A percentile compares a stretch with the other conserved stretches of the same genome.
phyloP scores from a whole-genome alignment of 1,140 invertebrate genomes.

The Diorhabda sublineata region DNA sequence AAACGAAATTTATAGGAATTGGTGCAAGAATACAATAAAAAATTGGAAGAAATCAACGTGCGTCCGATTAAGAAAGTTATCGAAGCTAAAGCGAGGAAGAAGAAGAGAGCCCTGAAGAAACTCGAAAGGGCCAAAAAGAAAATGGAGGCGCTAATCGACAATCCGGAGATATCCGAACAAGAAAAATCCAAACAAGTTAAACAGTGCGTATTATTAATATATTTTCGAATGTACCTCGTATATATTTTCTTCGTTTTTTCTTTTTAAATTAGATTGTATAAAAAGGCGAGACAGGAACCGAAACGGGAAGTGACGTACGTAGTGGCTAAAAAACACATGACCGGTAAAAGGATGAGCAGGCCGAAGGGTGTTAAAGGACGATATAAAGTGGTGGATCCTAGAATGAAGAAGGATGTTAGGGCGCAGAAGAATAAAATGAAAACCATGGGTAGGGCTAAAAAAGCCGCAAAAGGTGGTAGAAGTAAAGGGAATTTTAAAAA shows the following conservation, averaged over 20 bases:
- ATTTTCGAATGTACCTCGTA: not conserved
- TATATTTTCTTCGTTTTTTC: slow-evolving; percentile 3
- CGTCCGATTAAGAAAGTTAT: slow-evolving; percentile 97
- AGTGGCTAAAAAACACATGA: slow-evolving; percentile 84
- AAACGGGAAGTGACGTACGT: slow-evolving; percentile 93
- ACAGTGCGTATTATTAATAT: slow-evolving; percentile 58
- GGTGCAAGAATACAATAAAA: slow-evolving; percentile 68
- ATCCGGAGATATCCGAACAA: slow-evolving; percentile 79
- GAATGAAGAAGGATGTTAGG: slow-evolving; percentile 92
- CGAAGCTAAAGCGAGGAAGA: slow-evolving; percentile 97
- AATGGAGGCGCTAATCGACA: slow-evolving; percentile 87
- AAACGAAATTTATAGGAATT: slow-evolving; percentile 52
- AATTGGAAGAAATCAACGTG: slow-evolving; percentile 83
- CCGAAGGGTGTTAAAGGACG: slow-evolving; percentile 87
- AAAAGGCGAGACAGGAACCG: slow-evolving; percentile 77
- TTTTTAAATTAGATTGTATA: slow-evolving; percentile 71
- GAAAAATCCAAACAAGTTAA: slow-evolving; percentile 92
- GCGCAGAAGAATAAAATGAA: slow-evolving; percentile 63
- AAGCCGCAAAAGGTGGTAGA: slow-evolving; percentile 24
- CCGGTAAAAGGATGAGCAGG: slow-evolving; percentile 69
- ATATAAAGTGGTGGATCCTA: slow-evolving; percentile 90
- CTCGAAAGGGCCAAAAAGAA: slow-evolving; percentile 95
- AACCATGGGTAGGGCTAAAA: slow-evolving; percentile 45
- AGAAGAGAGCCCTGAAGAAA: slow-evolving; percentile 78
- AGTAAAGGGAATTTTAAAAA: not conserved